Evolutionary conservation across 2,797 vertebrate species (phyloP), one percentile per base, ranked within the genome.

Genomic region (Sebastolobus altivelis): DNA sequence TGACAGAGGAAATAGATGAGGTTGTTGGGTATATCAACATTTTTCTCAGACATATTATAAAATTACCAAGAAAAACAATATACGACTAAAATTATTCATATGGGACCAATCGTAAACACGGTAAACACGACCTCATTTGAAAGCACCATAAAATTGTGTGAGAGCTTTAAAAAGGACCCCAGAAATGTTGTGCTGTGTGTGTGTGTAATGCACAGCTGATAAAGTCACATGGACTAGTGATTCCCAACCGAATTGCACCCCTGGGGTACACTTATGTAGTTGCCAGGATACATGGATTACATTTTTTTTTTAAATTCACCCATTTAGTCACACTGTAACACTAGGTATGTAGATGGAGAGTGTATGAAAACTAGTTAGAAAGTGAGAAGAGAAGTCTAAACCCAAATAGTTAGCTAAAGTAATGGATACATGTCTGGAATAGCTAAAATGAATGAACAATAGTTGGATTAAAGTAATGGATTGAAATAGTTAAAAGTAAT

Each of bases 221-320:
- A 37, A 58, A 75, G 67, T 76, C 40, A 40, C 20, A 60, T 37
- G 14, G 5, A 79, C 55, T 9, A 25, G 74, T 16, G 56, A 68
- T 59, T 58, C 13, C 22, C 18, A 16, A 25, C 13, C 35, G 0
- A 74, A 11, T 27, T 20, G 6, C 16, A 27, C n/a, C 12, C 5
- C 18, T n/a, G n/a, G n/a, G 8, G 12, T 43, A 43, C 14, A 43
- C 14, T 43, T n/a, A 6, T 40, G 33, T 25, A 8, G 68, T 31
- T 38, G 31, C 22, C 12, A 67, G 4, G 29, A 16, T 14, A 43
- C 40, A 43, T 43, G 40, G 40, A 43, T 7, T 43, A 0, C 2
- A 43, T 43, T 43, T 43, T 43, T 43, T 43, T 43, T 43, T 13
- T 43, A 43, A 65, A 40, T 38, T 13, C 37, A 63, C 29, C 22